phyloP scores from a whole-genome alignment of 2,113 vertebrate genomes.

The Furnarius figulus region DNA sequence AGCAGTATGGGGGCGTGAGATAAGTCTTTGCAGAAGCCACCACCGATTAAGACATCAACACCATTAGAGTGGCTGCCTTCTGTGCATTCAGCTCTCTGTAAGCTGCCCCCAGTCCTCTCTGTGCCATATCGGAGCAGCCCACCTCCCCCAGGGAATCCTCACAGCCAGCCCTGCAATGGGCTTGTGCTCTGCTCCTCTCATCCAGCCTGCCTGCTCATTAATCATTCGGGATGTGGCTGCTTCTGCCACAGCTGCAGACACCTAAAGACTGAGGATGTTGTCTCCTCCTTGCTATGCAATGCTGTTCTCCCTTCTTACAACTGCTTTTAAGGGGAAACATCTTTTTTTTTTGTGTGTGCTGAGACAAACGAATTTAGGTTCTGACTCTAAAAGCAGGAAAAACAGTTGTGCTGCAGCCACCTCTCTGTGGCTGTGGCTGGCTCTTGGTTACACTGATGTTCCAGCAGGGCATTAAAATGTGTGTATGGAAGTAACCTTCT shows the following conservation, averaged over 20 bases:
- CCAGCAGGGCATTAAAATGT: background rate
- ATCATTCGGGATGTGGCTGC: background rate
- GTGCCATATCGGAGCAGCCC: background rate
- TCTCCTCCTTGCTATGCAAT: background rate
- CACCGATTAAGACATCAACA: constrained; percentile 1
- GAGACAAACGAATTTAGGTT: background rate
- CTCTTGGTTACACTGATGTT: rapidly evolving
- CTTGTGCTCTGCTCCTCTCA: background rate
- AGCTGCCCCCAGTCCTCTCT: background rate
- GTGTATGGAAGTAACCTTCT: background rate
- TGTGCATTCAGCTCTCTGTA: background rate
- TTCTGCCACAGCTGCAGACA: background rate
- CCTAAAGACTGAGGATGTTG: background rate
- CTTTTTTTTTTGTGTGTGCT: background rate
- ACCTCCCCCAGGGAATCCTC: constrained; percentile 14
- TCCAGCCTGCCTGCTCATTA: background rate
- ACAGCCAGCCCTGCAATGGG: background rate
- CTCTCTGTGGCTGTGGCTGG: background rate
- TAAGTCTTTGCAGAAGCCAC: background rate
- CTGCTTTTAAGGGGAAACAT: background rate
- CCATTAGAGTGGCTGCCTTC: background rate
- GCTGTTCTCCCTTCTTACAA: background rate
- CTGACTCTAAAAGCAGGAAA: background rate
- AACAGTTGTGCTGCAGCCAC: background rate
- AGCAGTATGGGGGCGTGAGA: background rate